Evolutionary conservation across 2,797 vertebrate species (phyloP).

Genomic region (Odontamblyopus rebecca): DNA sequence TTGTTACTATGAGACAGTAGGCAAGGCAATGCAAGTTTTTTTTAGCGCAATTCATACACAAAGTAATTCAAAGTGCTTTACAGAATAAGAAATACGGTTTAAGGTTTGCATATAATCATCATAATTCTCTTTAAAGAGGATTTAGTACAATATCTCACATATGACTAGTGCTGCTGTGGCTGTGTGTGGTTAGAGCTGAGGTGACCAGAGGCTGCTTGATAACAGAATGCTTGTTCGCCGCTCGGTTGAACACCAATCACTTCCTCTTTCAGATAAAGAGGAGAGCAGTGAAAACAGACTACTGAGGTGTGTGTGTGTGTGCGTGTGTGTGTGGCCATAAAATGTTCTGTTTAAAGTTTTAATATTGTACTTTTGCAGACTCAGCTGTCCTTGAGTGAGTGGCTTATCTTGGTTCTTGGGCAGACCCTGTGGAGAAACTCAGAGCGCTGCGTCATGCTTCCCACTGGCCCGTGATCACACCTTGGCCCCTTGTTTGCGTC

Average conservation of each 20-base stretch:
- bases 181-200: conserved; percentile 30
- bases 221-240: conserved; percentile 60
- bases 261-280: conserved; percentile 59
- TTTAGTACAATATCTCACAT: conserved; percentile 24
- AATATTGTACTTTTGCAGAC: conserved; percentile 55
- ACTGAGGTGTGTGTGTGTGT: conserved; percentile 9
- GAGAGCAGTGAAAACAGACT: conserved; percentile 49
- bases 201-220: conserved; percentile 61
- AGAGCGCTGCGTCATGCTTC: conserved; percentile 27
- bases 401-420: conserved; percentile 42
- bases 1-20: not conserved
- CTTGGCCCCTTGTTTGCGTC: conserved; percentile 55
- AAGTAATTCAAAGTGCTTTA: too few species aligned
- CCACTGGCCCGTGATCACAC: conserved; percentile 50
- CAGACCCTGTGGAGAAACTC: conserved; percentile 33
- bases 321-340: conserved; percentile 31
- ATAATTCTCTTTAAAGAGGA: conserved; percentile 29
- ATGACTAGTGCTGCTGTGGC: conserved; percentile 23
- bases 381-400: conserved; percentile 57
- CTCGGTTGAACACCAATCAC: conserved; percentile 72
- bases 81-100: too few species aligned
- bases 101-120: not conserved
- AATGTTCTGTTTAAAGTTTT: conserved; percentile 42
- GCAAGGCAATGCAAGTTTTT: too few species aligned
- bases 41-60: too few species aligned